Conservation (phyloP, 2,113 vertebrate species). For the Pagrus major region DNA sequence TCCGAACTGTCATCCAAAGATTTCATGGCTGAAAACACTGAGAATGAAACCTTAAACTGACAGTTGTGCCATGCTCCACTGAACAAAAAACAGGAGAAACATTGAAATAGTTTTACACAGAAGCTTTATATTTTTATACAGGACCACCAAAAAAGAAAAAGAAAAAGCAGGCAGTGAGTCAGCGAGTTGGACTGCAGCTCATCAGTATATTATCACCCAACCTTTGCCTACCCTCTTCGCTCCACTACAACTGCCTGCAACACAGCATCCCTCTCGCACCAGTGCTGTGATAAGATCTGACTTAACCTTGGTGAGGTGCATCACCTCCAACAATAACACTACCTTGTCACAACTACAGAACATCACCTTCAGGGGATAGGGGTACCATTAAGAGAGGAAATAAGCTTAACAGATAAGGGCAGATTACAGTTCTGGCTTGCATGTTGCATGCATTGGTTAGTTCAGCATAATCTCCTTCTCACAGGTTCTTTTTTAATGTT, state of each 20-base stretch:
- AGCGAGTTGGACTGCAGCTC: conserved; percentile 33
- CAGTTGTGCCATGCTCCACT: conserved; percentile 9
- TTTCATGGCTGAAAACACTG: neutral
- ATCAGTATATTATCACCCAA: conserved; percentile 62
- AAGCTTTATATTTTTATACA: conserved; percentile 19
- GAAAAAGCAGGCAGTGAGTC: conserved; percentile 28
- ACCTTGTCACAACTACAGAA: conserved; percentile 76
- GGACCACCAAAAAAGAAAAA: conserved; percentile 6
- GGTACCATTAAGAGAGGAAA: conserved; percentile 42
- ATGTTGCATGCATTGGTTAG: conserved; percentile 35
- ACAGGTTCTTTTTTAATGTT: neutral
- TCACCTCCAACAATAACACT: conserved; percentile 77
- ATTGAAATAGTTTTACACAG: conserved; percentile 16
- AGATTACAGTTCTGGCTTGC: conserved; percentile 40
- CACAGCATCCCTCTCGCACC: conserved; percentile 57
- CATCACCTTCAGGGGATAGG: conserved; percentile 66
- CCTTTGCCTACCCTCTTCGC: conserved; percentile 47
- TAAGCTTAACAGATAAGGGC: conserved; percentile 39
- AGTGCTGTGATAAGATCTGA: conserved; percentile 77
- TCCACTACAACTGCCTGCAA: conserved; percentile 52
- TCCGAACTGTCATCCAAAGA: neutral
- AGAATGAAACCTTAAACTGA: conserved; percentile 7
- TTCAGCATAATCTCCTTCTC: conserved; percentile 34
- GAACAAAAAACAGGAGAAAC: conserved; percentile 15
- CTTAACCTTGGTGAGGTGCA: conserved; percentile 82